These are phyloP conservation scores for Aleadryas rufinucha DNA, from an alignment of 2,113 vertebrate species.

Conservation along the genomic window DNA sequence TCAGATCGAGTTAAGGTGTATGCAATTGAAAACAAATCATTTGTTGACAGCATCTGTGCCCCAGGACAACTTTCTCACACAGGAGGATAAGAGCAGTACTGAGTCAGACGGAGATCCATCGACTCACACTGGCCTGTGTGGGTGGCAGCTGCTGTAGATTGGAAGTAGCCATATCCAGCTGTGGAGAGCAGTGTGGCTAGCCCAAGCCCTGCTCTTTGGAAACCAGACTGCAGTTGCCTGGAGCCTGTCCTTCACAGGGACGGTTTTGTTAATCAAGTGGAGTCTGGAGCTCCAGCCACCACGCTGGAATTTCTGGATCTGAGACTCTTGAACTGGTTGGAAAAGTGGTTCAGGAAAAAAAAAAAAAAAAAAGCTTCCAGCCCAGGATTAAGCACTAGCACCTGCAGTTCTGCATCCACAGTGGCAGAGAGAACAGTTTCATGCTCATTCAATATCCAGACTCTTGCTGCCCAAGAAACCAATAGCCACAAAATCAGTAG, in stretches of 20 bases:
- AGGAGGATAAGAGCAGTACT: not conserved
- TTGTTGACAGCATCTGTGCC: not conserved
- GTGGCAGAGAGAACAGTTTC: not conserved
- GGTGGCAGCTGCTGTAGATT: slow-evolving; percentile 17
- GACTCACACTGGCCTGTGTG: not conserved
- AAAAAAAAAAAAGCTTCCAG: not conserved
- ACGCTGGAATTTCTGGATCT: not conserved
- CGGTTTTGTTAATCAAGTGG: not conserved
- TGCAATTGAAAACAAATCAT: not conserved
- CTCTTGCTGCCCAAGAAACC: slow-evolving; percentile 21
- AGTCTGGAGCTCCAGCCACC: slow-evolving; percentile 1
- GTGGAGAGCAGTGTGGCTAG: slow-evolving; percentile 21
- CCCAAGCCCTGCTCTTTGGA: not conserved
- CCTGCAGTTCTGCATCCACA: not conserved
- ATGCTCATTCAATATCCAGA: not conserved
- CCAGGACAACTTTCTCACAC: not conserved
- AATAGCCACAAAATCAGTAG: not conserved
- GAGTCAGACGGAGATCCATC: not conserved
- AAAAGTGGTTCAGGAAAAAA: not conserved
- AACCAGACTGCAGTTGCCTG: not conserved
- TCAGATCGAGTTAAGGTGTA: not conserved
- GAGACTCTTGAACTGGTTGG: not conserved
- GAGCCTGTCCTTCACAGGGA: not conserved
- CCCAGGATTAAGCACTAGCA: not conserved
- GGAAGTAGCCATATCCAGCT: slow-evolving; percentile 10